Percentiles rank a stretch among this genome's conserved stretches.
Evolutionary conservation across 2,888 invertebrate species (phyloP).

Genomic region (Drosophila diplacantha): DNA sequence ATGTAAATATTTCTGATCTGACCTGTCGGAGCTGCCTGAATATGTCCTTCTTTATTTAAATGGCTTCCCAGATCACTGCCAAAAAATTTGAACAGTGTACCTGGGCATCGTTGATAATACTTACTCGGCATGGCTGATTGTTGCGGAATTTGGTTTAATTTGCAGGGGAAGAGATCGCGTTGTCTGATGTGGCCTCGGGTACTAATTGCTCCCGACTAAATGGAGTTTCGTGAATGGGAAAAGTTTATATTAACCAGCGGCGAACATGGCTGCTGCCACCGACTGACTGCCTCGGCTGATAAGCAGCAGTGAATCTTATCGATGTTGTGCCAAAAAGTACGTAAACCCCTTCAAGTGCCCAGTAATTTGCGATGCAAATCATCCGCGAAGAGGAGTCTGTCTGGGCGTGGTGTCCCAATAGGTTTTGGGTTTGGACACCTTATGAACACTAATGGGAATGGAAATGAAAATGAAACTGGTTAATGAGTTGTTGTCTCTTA

Average conservation of each 20-base stretch:
- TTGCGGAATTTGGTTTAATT: slow-evolving; percentile 29
- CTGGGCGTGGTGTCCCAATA: not conserved
- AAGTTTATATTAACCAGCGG: slow-evolving; percentile 54
- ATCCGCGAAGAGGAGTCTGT: not conserved
- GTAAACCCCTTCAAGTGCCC: slow-evolving; percentile 17
- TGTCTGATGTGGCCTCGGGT: slow-evolving; percentile 26
- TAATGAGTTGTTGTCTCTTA: slow-evolving; percentile 8
- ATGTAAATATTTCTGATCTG: not conserved
- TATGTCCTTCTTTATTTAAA: not conserved
- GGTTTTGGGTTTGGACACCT: not conserved
- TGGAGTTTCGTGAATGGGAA: slow-evolving; percentile 32
- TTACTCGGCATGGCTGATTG: slow-evolving; percentile 34
- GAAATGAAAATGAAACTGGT: slow-evolving; percentile 9
- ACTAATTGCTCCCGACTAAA: slow-evolving; percentile 49
- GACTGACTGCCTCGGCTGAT: slow-evolving; percentile 10
- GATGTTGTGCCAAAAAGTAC: slow-evolving; percentile 31
- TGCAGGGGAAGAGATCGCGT: slow-evolving; percentile 15
- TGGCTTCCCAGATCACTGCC: no score
- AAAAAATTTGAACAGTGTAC: not conserved
- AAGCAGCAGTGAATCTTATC: slow-evolving; percentile 55
- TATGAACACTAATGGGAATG: not conserved
- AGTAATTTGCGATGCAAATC: slow-evolving; percentile 26
- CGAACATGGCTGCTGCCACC: slow-evolving; percentile 14
- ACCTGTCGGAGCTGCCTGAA: no score
- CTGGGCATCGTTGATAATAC: slow-evolving; percentile 9